Conservation (phyloP, 1,140 invertebrate genomes). For the Brevipalpus yothersi region DNA sequence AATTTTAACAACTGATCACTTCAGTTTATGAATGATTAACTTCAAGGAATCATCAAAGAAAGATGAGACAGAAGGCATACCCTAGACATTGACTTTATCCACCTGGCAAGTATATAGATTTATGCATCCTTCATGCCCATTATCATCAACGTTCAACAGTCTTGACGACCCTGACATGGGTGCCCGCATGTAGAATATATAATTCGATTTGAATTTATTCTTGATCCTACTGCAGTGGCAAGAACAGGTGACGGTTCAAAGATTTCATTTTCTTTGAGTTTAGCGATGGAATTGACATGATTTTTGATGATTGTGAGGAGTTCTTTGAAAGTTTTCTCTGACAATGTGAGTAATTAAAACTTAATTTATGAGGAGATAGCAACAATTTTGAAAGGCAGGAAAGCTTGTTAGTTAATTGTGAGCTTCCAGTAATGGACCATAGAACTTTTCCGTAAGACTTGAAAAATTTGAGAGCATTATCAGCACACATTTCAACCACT, state of each 20-base stretch:
- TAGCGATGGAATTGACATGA: not conserved
- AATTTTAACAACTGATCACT: too few relatives aligned
- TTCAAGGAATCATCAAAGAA: too few relatives aligned
- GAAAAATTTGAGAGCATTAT: conserved; percentile 22
- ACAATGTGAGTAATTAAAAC: conserved; percentile 1
- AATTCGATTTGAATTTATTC: too few relatives aligned
- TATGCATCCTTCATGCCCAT: too few relatives aligned
- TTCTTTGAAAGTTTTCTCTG: conserved; percentile 6
- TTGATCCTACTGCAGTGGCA: too few relatives aligned
- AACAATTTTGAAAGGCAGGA: conserved; percentile 2
- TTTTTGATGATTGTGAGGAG: conserved; percentile 4
- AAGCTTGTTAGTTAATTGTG: not conserved
- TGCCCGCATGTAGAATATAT: too few relatives aligned
- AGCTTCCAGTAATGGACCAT: not conserved
- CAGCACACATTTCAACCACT: conserved; percentile 37
- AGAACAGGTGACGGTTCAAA: conserved; percentile 22
- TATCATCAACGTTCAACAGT: too few relatives aligned
- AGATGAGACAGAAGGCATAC: too few relatives aligned
- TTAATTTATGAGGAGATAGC: not conserved
- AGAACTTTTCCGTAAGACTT: conserved; percentile 1
- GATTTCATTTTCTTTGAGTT: not conserved
- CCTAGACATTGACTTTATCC: too few relatives aligned
- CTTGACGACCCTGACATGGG: too few relatives aligned
- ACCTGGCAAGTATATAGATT: too few relatives aligned
- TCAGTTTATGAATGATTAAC: too few relatives aligned